These are phyloP conservation scores for Microchirus variegatus DNA, from an alignment of 2,797 vertebrate species.

Conservation along the genomic window DNA sequence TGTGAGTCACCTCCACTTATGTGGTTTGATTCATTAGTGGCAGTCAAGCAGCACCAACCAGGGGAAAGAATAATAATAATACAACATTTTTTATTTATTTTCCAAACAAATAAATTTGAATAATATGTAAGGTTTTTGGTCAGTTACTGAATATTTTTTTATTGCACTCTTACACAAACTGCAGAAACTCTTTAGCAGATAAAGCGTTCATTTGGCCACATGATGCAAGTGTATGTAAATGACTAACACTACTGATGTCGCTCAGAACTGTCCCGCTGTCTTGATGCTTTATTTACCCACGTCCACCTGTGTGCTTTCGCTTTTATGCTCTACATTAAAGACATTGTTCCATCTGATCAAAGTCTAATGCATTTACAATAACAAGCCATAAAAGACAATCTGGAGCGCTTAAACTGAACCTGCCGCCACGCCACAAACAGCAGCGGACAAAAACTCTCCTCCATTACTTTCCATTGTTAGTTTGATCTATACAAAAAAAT, in stretches of 20 bases:
- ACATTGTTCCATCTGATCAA: slow-evolving; percentile 32
- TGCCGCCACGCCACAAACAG: slow-evolving; percentile 12
- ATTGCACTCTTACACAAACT: too few relatives aligned
- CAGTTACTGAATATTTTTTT: too few relatives aligned
- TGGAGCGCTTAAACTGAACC: slow-evolving; percentile 21
- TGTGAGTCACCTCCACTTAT: too few relatives aligned
- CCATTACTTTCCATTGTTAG: slow-evolving; percentile 15
- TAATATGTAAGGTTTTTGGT: too few relatives aligned
- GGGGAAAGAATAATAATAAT: too few relatives aligned
- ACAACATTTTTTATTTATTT: too few relatives aligned
- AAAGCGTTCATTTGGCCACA: not conserved
- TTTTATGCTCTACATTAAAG: slow-evolving; percentile 5
- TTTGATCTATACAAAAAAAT: too few relatives aligned
- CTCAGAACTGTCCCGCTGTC: not conserved
- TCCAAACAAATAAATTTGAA: too few relatives aligned
- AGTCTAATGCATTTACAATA: slow-evolving; percentile 27
- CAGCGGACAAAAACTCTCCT: slow-evolving; percentile 36
- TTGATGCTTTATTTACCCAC: slow-evolving; percentile 17
- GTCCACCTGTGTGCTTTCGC: slow-evolving; percentile 6
- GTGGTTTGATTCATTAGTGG: too few relatives aligned
- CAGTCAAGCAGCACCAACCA: too few relatives aligned
- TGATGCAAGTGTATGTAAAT: not conserved
- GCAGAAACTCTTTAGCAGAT: too few relatives aligned
- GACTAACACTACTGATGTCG: not conserved
- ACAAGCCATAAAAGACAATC: slow-evolving; percentile 47